These are phyloP conservation scores for Ophioninae sp. DNA, from an alignment of 2,888 invertebrate species.

Conservation along the genomic window DNA sequence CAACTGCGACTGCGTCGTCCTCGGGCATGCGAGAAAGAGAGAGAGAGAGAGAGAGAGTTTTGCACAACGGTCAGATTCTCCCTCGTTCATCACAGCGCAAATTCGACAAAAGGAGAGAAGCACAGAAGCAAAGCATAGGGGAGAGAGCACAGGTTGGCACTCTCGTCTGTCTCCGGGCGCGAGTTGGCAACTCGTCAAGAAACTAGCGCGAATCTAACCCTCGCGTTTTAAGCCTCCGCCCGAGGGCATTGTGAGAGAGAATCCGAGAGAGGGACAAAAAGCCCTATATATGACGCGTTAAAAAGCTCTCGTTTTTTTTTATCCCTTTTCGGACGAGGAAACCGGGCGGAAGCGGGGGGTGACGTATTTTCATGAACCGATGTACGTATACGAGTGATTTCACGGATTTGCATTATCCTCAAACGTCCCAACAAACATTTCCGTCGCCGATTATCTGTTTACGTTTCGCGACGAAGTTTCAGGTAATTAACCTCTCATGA, in stretches of 20 bases:
- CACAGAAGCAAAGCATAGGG: conserved; percentile 20
- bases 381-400: conserved; percentile 2
- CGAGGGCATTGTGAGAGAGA: conserved; percentile 65
- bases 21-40: not conserved
- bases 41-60: not conserved
- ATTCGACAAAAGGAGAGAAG: conserved; percentile 62
- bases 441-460: not conserved
- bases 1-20: conserved; percentile 24
- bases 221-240: conserved; percentile 58
- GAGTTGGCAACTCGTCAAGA: conserved; percentile 81
- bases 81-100: conserved; percentile 54
- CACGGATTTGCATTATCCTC: not conserved
- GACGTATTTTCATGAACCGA: conserved; percentile 19
- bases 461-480: not conserved
- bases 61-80: conserved; percentile 38
- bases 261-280: conserved; percentile 18
- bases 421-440: not conserved
- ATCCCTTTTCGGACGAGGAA: conserved; percentile 12
- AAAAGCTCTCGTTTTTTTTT: conserved; percentile 35
- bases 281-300: conserved; percentile 37
- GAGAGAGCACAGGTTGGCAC: conserved; percentile 68
- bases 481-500: not conserved
- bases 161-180: conserved; percentile 70
- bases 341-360: not conserved
- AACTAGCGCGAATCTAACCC: conserved; percentile 79